A percentile compares a stretch with the other conserved stretches of the same genome.
Conservation (phyloP, 2,888 invertebrate species). For the Andrena bicolor region DNA sequence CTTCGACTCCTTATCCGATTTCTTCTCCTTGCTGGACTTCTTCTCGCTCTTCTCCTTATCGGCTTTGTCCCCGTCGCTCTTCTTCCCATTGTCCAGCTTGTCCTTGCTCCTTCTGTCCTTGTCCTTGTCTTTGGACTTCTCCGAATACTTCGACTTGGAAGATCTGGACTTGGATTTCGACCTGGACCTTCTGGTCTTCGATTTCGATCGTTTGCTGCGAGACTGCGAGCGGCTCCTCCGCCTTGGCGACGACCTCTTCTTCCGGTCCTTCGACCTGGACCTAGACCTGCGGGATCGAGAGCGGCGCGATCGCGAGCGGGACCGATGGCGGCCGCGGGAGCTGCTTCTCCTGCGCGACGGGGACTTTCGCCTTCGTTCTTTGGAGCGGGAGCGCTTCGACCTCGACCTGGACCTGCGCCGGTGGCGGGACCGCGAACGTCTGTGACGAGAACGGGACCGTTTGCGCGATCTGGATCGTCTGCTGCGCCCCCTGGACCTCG, state of each 20-base stretch:
- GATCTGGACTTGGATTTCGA: constrained; percentile 85
- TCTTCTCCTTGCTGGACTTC: constrained; percentile 79
- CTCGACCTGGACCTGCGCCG: constrained; percentile 87
- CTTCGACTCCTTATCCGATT: constrained; percentile 77
- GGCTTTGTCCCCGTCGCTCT: constrained; percentile 77
- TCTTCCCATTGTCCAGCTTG: constrained; percentile 81
- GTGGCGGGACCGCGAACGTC: constrained; percentile 83
- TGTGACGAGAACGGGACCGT: constrained; percentile 82
- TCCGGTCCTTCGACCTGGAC: constrained; percentile 83
- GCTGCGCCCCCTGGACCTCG: constrained; percentile 87
- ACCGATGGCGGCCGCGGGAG: constrained; percentile 83
- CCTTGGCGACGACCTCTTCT: constrained; percentile 79
- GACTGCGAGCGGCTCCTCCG: constrained; percentile 84
- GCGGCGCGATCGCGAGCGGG: constrained; percentile 84
- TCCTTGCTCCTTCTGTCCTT: constrained; percentile 79
- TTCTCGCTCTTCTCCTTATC: constrained; percentile 79
- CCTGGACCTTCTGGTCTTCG: constrained; percentile 85
- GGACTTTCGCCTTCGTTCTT: constrained; percentile 81
- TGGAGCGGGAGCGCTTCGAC: constrained; percentile 82
- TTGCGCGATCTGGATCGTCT: constrained; percentile 86
- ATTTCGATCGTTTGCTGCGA: constrained; percentile 87
- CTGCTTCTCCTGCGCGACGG: constrained; percentile 81
- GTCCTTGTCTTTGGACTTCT: constrained; percentile 82
- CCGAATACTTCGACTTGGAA: constrained; percentile 83
- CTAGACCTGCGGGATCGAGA: constrained; percentile 84